These are phyloP conservation scores for Saiga tatarica DNA, from an alignment of 2,113 vertebrate genomes.

Conservation along the genomic window DNA sequence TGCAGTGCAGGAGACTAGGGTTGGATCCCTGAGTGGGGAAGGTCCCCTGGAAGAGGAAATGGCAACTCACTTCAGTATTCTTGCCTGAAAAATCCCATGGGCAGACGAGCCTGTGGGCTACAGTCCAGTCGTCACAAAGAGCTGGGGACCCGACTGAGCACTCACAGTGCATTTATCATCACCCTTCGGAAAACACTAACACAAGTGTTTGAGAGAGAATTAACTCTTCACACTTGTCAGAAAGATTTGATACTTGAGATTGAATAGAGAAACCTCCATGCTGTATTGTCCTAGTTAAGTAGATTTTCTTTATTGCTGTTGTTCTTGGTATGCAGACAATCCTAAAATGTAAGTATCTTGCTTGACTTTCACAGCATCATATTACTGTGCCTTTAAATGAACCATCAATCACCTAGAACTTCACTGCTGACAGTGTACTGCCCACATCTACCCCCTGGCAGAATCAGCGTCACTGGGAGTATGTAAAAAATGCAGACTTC, in stretches of 20 bases:
- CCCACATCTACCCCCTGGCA: too few relatives aligned
- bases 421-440: neutral
- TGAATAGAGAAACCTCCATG: neutral
- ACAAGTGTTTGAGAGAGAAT: neutral
- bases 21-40: neutral
- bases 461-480: neutral
- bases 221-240: neutral
- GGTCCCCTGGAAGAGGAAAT: neutral
- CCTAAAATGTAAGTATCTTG: neutral
- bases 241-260: neutral
- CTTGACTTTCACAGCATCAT: neutral
- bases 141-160: neutral
- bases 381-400: neutral
- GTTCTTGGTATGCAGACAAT: neutral
- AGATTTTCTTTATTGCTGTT: neutral
- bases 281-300: neutral
- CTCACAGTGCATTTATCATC: neutral
- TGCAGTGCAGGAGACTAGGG: neutral
- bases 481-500: neutral
- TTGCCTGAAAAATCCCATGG: neutral
- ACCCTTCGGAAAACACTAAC: neutral
- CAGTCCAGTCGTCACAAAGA: neutral
- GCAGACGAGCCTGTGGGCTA: neutral
- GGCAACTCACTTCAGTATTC: neutral
- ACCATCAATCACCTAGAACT: neutral